Base-by-base conservation (phyloP, 2,113 vertebrate genomes). In the Upupa epops region DNA sequence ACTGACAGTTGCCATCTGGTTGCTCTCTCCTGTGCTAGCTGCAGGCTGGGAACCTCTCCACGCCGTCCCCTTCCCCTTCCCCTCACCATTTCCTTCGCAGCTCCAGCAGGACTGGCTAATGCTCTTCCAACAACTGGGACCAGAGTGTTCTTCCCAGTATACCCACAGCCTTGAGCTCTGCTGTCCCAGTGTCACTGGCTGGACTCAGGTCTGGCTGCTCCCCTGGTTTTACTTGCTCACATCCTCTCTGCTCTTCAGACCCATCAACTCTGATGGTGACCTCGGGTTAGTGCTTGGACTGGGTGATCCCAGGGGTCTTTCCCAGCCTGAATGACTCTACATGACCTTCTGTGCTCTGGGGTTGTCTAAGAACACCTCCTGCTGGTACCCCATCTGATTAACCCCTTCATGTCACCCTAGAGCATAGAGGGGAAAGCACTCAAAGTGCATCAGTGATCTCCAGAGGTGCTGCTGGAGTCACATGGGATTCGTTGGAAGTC, bases 1-100 rank as follows among this genome's bases (percentile, higher is more conserved):
- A 4, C 77, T 96, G 95, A 96, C 93, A 73, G 16, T 72, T 96
- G 58, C 96, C 94, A 96, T 73, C 94, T 96, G 95, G 92, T 82
- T 60, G 90, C 79, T 94, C 73, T 45, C 68, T 88, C 72, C 74
- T 1, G 3, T 9, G 32, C 72, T 83, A 15, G 7, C 86, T 64
- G 70, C 3, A 56, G 75, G 70, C 90, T 92, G 95, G 88, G 90
- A 91, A 86, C 9, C 48, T 88, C 94, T 77, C 87, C 18, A 3
- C 13, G 63, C 76, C 75, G 32, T 73, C 48, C 87, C 83, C 69
- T 88, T 73, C 48, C 87, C 83, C 69, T 88, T 89, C 68, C 78
- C 92, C 76, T 94, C 85, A 82, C 55, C 78, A 37, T 91, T 86
- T 79, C 94, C 94, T 89, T 9, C 2, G 7, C 8, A 5, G 49